Base-by-base conservation (phyloP, 1,140 invertebrate species). In the Dendrolimus punctatus region DNA sequence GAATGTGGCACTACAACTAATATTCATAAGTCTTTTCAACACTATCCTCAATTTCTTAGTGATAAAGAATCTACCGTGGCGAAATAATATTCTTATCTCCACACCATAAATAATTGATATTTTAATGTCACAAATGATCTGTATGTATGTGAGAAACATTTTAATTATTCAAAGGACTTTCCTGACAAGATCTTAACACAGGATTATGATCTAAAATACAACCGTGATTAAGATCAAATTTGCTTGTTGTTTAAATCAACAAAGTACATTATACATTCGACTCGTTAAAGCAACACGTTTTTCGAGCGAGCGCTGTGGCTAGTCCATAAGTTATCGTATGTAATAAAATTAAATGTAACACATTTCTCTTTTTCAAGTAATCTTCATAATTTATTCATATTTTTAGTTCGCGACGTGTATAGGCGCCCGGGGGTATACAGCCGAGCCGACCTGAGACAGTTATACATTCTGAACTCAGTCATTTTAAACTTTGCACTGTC, bases 271-370 rank as follows among this genome's bases (percentile, higher is more conserved):
- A 51, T 66, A 46, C 45, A 46, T 44, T 38, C 60, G 9, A n/a
- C 39, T 2, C 6, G 40, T 53, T 44, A 52, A 46, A 60, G 53
- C 64, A 80, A 80, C 82, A 59, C 76, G 82, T 82, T 85, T 80
- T 80, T 82, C 76, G 73, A 81, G 78, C 66, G 71, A 80, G 77
- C 69, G 78, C 80, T 60, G 74, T 64, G 71, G 73, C 83, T 76
- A 83, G 76, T 59, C 70, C 80, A 83, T 86, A 86, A 86, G 73
- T 86, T 86, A 84, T 86, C 78, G 80, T 76, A 69, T 79, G 83
- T 86, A 86, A 86, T 86, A 86, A 86, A 86, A 84, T 86, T 86
- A 86, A 86, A 84, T 86, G 80, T 84, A 86, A 81, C 80, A 83
- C 83, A 84, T 86, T 84, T 84, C 80, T 86, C 80, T 86, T 84